Base-by-base conservation (phyloP, 2,113 vertebrate genomes). In the Proteles cristata region DNA sequence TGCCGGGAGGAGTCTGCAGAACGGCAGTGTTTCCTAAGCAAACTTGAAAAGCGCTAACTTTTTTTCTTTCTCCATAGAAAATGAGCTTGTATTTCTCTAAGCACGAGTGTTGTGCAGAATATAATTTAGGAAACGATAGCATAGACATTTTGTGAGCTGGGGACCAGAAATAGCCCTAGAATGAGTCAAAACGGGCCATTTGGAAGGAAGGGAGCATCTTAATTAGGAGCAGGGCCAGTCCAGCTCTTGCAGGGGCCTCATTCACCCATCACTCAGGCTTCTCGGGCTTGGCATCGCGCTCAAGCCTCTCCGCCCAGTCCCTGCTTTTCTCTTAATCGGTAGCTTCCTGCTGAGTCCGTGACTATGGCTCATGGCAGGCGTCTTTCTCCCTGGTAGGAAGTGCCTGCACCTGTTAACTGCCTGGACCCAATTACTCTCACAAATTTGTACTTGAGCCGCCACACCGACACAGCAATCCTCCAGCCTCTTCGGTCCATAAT, bases 391-490 rank as follows among this genome's bases (percentile, higher is more conserved):
- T 11, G 3, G 33, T 11, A 39, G n/a, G 68, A 86, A 95, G 74
- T 31, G 33, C 55, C 84, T 93, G 84, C 76, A 90, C 81, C 93
- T 95, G 84, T 90, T 95, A 91, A 77, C 25, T 88, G 87, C 58
- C 74, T 81, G 28, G 15, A 48, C 90, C 85, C 92, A 92, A 76
- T 79, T 92, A 65, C 68, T 73, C 79, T 93, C 0, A 43, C 48
- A 95, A 80, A 53, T 80, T 7, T 93, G 79, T 58, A 58, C 84
- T 95, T 66, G 11, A 43, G 45, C 45, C 79, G 88, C 77, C 50
- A 35, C 45, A 15, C 39, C 25, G 26, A 74, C 50, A 61, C 19
- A 28, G 21, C 48, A 43, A 71, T 90, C 31, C 33, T 77, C 0
- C 1, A 76, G 68, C 31, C 80, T 66, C 7, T 90, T 96, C 53